phyloP scores from a whole-genome alignment of 2,113 vertebrate genomes.

The Chascanopsetta lugubris region DNA sequence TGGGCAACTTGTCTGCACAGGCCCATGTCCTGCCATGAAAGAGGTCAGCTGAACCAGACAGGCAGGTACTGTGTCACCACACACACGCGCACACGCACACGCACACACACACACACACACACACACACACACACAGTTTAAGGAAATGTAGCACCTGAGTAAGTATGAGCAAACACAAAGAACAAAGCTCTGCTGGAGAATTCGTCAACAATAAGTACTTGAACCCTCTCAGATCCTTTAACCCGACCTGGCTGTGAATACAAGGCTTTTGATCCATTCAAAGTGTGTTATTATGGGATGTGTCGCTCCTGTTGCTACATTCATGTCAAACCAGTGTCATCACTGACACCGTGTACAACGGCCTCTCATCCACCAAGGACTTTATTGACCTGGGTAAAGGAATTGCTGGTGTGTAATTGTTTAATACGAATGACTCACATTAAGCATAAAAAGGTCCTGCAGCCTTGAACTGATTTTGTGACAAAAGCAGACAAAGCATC shows the following conservation, averaged over 20 bases:
- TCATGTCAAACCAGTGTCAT: slow-evolving; percentile 45
- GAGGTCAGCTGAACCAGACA: slow-evolving; percentile 60
- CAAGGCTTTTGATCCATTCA: slow-evolving; percentile 20
- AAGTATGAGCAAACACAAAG: slow-evolving; percentile 45
- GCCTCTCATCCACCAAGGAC: too few species aligned
- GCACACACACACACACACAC: slow-evolving; percentile 22
- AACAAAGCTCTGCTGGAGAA: slow-evolving; percentile 30
- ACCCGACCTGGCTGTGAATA: slow-evolving; percentile 14
- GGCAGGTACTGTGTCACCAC: slow-evolving; percentile 55
- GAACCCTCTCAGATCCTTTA: slow-evolving; percentile 34
- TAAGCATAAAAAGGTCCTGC: slow-evolving; percentile 6
- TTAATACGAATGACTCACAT: too few species aligned
- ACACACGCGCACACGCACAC: slow-evolving; percentile 20
- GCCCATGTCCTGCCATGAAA: slow-evolving; percentile 14
- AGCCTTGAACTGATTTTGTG: slow-evolving; percentile 20
- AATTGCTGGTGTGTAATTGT: neutral
- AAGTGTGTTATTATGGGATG: neutral
- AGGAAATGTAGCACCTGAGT: slow-evolving; percentile 45
- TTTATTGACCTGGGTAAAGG: too few species aligned
- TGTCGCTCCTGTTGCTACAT: slow-evolving; percentile 1
- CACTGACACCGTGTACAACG: slow-evolving; percentile 8
- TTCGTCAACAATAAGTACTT: slow-evolving; percentile 53
- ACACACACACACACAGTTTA: slow-evolving; percentile 27
- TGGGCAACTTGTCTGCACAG: slow-evolving; percentile 47
- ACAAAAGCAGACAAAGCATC: slow-evolving; percentile 26